A percentile compares a stretch with the other conserved stretches of the same genome.
Conservation (phyloP, 2,797 vertebrate genomes). For the Florisuga fusca region DNA sequence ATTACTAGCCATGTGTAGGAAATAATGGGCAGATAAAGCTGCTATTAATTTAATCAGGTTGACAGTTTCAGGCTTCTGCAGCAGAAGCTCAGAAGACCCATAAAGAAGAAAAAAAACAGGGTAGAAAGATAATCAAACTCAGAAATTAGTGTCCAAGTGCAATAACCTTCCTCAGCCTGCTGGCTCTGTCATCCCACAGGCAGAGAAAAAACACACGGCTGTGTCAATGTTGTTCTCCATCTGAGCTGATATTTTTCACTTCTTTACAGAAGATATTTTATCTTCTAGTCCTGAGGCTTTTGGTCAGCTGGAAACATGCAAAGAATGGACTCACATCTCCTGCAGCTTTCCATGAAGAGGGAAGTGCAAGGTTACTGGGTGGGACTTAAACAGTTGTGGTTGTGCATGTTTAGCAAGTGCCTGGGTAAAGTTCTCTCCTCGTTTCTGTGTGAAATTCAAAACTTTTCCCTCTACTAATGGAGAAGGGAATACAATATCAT, state of each 20-base stretch:
- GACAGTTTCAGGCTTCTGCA: conserved; percentile 60
- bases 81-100: conserved; percentile 20
- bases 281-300: background rate
- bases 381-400: background rate
- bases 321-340: background rate
- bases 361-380: background rate
- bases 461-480: background rate
- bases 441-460: background rate
- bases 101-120: conserved; percentile 60
- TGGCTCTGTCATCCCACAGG: background rate
- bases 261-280: background rate
- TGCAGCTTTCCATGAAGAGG: background rate
- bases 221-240: background rate
- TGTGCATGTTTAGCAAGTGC: background rate
- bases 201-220: background rate
- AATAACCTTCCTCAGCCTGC: background rate
- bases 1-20: conserved; percentile 71
- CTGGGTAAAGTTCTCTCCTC: background rate
- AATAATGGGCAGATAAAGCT: conserved; percentile 73
- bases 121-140: background rate
- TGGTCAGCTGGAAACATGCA: background rate
- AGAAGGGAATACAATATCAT: background rate
- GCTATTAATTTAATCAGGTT: conserved; percentile 69
- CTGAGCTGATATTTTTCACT: background rate
- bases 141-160: background rate